Percentiles rank a stretch among this genome's conserved stretches.
Conservation (phyloP, 2,113 vertebrate genomes). For the Poicephalus gulielmi region DNA sequence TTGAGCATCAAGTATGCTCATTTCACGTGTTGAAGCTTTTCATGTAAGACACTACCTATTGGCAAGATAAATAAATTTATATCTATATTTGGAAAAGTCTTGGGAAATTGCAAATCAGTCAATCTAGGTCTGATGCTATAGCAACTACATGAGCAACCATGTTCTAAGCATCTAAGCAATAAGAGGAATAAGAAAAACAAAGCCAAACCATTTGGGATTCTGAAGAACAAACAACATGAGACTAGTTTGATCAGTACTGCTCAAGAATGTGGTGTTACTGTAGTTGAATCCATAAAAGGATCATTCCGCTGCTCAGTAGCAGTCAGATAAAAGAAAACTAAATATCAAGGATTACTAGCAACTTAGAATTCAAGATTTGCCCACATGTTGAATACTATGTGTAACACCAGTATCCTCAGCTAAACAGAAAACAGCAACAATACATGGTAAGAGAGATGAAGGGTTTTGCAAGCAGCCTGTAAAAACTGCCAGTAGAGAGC, state of each 20-base stretch:
- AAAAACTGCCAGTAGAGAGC: not conserved
- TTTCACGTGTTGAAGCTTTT: not conserved
- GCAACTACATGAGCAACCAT: not conserved
- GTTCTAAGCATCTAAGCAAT: not conserved
- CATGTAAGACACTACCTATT: not conserved
- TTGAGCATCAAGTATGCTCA: not conserved
- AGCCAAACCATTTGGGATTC: not conserved
- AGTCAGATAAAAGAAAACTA: not conserved
- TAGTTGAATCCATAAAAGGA: not conserved
- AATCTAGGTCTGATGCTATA: not conserved
- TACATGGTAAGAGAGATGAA: not conserved
- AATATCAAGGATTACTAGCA: not conserved
- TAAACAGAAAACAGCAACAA: not conserved
- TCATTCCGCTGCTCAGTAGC: not conserved
- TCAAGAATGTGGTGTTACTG: not conserved
- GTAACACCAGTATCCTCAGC: not conserved
- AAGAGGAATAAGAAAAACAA: not conserved
- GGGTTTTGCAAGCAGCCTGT: not conserved
- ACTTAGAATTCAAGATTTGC: not conserved
- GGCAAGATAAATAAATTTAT: not conserved
- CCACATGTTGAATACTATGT: not conserved
- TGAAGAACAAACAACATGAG: not conserved
- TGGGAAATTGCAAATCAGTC: not conserved
- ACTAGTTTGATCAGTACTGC: not conserved
- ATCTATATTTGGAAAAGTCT: not conserved